Evolutionary conservation across 2,113 vertebrate species (phyloP).

Genomic region (Phrynosoma platyrhinos): DNA sequence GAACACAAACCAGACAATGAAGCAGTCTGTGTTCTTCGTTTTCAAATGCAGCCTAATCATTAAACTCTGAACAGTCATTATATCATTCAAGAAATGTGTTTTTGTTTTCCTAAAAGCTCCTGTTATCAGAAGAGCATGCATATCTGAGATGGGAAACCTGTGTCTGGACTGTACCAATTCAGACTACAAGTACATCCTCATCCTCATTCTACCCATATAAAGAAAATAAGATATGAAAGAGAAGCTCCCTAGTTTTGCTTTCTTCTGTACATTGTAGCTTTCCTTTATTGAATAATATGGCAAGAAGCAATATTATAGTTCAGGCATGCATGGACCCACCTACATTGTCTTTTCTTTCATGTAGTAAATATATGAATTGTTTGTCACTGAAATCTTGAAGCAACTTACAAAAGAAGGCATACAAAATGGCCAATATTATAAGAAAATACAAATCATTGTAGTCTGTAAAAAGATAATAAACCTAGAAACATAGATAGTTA

Average conservation of each 20-base stretch:
- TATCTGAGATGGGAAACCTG: background rate
- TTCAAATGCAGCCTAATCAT: background rate
- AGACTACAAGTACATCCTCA: background rate
- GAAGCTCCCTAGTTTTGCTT: background rate
- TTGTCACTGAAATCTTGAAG: too few species aligned
- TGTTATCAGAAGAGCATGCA: background rate
- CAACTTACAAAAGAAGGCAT: too few species aligned
- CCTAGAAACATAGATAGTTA: too few species aligned
- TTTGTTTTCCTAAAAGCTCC: background rate
- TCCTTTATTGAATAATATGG: background rate
- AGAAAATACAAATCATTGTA: too few species aligned
- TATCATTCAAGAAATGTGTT: background rate
- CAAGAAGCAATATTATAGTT: too few species aligned
- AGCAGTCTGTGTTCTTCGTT: background rate
- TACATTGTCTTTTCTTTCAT: background rate
- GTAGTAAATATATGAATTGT: too few species aligned
- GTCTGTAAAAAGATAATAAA: too few species aligned
- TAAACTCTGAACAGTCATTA: background rate
- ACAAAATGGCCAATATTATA: too few species aligned
- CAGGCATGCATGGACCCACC: background rate
- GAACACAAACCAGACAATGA: slow-evolving; percentile 16
- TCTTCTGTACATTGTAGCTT: background rate
- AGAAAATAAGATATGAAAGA: background rate
- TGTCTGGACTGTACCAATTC: background rate
- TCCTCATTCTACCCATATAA: background rate